These are phyloP conservation scores for Cepphus grylle DNA, from an alignment of 2,113 vertebrate genomes.

Conservation along the genomic window DNA sequence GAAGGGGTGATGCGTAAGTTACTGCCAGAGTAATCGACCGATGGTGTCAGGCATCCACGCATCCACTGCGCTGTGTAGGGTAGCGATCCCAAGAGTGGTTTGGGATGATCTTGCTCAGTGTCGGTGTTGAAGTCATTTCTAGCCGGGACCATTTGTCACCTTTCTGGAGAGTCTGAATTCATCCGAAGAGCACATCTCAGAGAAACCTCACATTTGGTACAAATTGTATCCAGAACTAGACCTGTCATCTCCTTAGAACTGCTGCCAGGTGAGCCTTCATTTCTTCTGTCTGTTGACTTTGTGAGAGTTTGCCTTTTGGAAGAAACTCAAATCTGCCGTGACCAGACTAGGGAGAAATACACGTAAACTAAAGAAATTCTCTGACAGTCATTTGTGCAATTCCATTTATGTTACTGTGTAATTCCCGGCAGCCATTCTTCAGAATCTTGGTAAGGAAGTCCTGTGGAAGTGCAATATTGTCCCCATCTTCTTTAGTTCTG, in stretches of 20 bases:
- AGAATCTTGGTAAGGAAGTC: neutral
- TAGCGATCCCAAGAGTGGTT: neutral
- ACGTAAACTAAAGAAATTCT: neutral
- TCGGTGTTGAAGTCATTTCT: neutral
- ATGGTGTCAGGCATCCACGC: rapidly evolving
- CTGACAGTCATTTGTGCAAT: neutral
- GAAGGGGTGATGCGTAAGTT: rapidly evolving
- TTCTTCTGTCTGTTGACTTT: neutral
- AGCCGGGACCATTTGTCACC: neutral
- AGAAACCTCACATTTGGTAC: neutral
- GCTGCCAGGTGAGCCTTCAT: neutral
- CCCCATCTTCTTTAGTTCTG: neutral
- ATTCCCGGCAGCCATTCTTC: neutral
- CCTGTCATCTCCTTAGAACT: neutral
- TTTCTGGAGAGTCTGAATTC: neutral
- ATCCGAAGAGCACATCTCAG: neutral
- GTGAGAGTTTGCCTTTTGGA: neutral
- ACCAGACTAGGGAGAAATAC: neutral
- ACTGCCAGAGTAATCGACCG: rapidly evolving
- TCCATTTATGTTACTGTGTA: neutral
- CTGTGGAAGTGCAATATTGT: neutral
- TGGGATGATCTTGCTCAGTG: neutral
- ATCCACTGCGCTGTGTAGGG: rapidly evolving
- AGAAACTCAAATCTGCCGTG: neutral
- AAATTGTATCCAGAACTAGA: neutral